Percentiles rank a stretch among this genome's conserved stretches.
Conservation (phyloP, 2,888 invertebrate species). For the Gari tellinella region DNA sequence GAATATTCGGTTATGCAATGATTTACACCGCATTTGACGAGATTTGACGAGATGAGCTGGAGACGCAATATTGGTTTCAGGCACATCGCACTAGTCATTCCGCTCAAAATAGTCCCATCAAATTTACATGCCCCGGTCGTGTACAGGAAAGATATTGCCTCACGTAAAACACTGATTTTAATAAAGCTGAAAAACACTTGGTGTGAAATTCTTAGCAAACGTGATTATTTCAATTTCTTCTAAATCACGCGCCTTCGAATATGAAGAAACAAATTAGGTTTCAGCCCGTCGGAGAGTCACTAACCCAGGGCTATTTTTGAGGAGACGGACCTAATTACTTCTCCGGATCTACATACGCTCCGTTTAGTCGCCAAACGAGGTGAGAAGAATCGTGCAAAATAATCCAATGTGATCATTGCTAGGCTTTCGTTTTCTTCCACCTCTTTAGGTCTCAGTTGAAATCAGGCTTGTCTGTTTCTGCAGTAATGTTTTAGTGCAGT, state of each 20-base stretch:
- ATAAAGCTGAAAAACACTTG: conserved; percentile 34
- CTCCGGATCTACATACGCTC: conserved; percentile 9
- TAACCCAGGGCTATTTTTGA: conserved; percentile 3
- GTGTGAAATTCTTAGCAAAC: conserved; percentile 35
- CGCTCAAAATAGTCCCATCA: conserved; percentile 51
- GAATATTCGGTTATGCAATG: conserved; percentile 45
- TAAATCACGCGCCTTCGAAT: conserved; percentile 11
- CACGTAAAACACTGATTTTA: conserved; percentile 44
- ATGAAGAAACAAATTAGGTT: conserved; percentile 27
- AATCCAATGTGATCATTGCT: conserved; percentile 12
- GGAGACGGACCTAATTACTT: conserved; percentile 14
- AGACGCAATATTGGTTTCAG: conserved; percentile 32
- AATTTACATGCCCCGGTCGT: conserved; percentile 31
- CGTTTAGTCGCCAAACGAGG: conserved; percentile 4
- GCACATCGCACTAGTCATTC: conserved; percentile 29
- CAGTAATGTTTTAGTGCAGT: neutral
- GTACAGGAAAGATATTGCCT: conserved; percentile 35
- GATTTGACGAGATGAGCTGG: conserved; percentile 26
- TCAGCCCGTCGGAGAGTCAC: neutral
- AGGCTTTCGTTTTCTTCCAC: conserved; percentile 18
- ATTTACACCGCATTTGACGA: conserved; percentile 48
- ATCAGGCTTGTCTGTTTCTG: too few relatives aligned
- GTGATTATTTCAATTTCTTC: conserved; percentile 27
- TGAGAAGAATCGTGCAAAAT: conserved; percentile 24
- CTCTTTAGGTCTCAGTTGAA: neutral